Percentiles rank a stretch among this genome's conserved stretches.
phyloP scores from a whole-genome alignment of 92 coral and sea anemone species.

The Umimayanthus kanabou region DNA sequence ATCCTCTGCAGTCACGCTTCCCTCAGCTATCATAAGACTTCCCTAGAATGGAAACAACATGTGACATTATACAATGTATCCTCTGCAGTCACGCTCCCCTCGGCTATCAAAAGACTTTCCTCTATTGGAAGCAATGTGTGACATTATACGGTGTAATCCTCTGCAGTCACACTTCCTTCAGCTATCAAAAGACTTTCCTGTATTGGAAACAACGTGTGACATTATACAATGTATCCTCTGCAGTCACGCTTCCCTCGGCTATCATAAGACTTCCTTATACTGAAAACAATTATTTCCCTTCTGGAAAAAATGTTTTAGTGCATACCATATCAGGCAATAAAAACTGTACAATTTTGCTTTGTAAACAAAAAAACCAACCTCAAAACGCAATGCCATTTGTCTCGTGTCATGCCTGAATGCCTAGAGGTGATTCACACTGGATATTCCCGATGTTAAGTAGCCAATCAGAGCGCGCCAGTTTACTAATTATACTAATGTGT shows the following conservation, averaged over 20 bases:
- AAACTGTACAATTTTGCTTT: too few species aligned
- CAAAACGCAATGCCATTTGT: too few species aligned
- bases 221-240: neutral
- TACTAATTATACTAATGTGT: neutral
- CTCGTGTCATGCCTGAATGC: too few species aligned
- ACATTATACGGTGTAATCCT: neutral
- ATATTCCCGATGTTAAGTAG: too few species aligned
- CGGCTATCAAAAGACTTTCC: constrained; percentile 22
- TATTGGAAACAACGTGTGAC: too few species aligned
- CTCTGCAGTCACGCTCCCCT: constrained; percentile 84
- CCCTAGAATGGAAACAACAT: constrained; percentile 45
- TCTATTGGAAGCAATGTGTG: too few species aligned
- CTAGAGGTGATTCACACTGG: too few species aligned
- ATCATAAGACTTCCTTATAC: neutral
- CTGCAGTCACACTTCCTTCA: neutral
- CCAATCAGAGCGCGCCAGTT: too few species aligned
- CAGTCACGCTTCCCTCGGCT: neutral
- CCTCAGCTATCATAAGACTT: constrained; percentile 67
- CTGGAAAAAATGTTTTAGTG: too few species aligned
- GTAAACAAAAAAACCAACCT: too few species aligned
- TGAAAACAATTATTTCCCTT: too few species aligned
- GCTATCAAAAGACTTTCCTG: neutral
- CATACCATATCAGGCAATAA: too few species aligned
- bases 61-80: constrained; percentile 41
- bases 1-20: constrained; percentile 82